These are phyloP conservation scores for Anthonomus grandis DNA, from an alignment of 1,140 invertebrate species.

Conservation along the genomic window DNA sequence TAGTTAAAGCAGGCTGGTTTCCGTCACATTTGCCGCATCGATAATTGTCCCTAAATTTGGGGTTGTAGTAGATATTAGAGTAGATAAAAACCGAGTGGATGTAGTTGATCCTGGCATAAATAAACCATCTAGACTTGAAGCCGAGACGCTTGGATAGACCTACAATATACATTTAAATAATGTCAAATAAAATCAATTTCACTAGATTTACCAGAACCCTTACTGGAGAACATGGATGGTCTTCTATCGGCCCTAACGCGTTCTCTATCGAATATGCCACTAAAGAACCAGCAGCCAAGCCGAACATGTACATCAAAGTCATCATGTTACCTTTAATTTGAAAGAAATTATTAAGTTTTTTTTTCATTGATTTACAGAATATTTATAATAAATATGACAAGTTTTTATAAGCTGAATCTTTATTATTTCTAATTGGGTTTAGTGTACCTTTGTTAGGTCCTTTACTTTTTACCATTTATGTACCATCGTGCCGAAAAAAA, in stretches of 20 bases:
- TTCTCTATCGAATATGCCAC: constrained; percentile 79
- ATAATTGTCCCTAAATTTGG: background rate
- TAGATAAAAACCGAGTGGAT: background rate
- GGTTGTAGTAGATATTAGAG: background rate
- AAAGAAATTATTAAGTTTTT: background rate
- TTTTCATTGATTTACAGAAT: too few species aligned
- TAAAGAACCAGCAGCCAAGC: constrained; percentile 75
- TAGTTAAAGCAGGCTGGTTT: constrained; percentile 10
- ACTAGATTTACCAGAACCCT: constrained; percentile 3
- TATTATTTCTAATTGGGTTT: too few species aligned
- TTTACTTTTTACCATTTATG: too few species aligned
- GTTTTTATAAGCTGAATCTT: too few species aligned
- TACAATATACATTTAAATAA: background rate
- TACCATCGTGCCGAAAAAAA: too few species aligned
- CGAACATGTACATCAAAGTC: constrained; percentile 85
- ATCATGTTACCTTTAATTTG: constrained; percentile 77
- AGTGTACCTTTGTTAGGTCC: too few species aligned
- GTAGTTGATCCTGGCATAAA: background rate
- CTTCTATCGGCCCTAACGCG: constrained; percentile 51
- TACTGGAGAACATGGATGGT: constrained; percentile 26
- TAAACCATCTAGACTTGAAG: too few species aligned
- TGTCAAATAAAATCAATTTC: background rate
- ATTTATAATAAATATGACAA: too few species aligned
- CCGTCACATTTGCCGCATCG: constrained; percentile 5
- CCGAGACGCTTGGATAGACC: background rate